These are phyloP conservation scores for Zaprionus capensis DNA, from an alignment of 1,140 invertebrate species.

Conservation along the genomic window DNA sequence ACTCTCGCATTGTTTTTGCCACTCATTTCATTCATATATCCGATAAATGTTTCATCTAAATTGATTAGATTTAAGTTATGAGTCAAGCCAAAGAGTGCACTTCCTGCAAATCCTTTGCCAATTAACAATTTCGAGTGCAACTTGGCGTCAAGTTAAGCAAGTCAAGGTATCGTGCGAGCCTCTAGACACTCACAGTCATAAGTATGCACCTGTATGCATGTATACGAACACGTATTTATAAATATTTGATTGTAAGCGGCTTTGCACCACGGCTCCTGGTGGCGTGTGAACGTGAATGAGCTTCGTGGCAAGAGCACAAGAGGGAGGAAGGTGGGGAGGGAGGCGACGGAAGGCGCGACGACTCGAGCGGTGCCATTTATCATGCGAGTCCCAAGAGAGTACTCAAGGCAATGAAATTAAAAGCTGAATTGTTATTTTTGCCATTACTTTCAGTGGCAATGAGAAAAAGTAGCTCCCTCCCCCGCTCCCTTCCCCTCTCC, in stretches of 20 bases:
- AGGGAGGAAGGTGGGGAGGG: neutral
- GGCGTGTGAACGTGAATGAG: slow-evolving; percentile 4
- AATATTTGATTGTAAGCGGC: slow-evolving; percentile 3
- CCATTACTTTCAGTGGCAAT: slow-evolving; percentile 16
- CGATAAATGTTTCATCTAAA: neutral
- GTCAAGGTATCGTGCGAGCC: neutral
- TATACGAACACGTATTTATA: slow-evolving; percentile 1
- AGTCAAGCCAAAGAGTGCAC: neutral
- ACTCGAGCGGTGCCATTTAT: slow-evolving; percentile 51
- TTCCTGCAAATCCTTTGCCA: neutral
- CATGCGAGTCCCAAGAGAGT: slow-evolving; percentile 69
- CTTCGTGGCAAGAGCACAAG: neutral
- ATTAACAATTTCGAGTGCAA: neutral
- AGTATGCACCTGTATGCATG: neutral
- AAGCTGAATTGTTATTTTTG: slow-evolving; percentile 71
- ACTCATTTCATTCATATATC: no score
- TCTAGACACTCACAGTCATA: neutral
- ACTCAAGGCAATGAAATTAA: slow-evolving; percentile 74
- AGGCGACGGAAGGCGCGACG: neutral
- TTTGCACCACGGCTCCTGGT: slow-evolving; percentile 1
- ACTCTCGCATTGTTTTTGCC: no score
- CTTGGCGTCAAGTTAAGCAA: neutral
- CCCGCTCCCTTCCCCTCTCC: neutral
- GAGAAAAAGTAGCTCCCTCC: neutral
- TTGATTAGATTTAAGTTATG: no score